Evolutionary conservation across 1,140 invertebrate species (phyloP), one percentile per base, ranked within the genome.

Genomic region (Scaptomyza hsui): DNA sequence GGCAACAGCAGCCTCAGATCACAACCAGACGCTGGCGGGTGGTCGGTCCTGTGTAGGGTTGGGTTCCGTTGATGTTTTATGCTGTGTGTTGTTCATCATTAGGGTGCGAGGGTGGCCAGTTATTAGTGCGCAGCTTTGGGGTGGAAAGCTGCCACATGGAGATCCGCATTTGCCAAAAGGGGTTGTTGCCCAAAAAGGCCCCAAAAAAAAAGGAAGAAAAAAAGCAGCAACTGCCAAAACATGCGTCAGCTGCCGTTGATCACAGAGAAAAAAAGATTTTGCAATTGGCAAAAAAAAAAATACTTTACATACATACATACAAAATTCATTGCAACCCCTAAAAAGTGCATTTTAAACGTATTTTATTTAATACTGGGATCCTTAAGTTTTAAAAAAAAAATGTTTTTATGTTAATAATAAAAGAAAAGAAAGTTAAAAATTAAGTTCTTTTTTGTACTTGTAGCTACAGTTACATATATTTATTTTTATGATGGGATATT

Each of bases 201-300:
- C 52, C 52, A 63, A 61, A 57, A 21, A 42, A 39, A 47, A 32
- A 44, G 2, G 2, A 56, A 3, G 44, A 37, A 70, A 60, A 3
- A 4, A 6, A 24, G 24, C 24, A 32, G 6, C 24, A 63, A 60
- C 18, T 13, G 6, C 41, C 19, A 39, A 21, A 48, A 10, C 29
- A 24, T 51, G 61, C 42, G 72, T 29, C 78, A 82, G 78, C 78
- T 80, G 78, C 68, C 73, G 75, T 73, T 79, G 68, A 71, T 77
- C 73, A 80, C 73, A 72, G 44, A 56, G 13, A 37, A 12, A 41
- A 1, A 69, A n/a, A n/a, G 63, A 70, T 69, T 59, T 51, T 56
- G 39, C 68, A 78, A 62, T 78, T 63, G 44, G 60, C 76, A 26
- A 71, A 64, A 60, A 78, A 59, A 53, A 56, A 71, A 44, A 19